Percentiles rank a stretch among this genome's conserved stretches.
Evolutionary conservation across 2,888 invertebrate genomes (phyloP).

Genomic region (Aporophyla lueneburgensis): DNA sequence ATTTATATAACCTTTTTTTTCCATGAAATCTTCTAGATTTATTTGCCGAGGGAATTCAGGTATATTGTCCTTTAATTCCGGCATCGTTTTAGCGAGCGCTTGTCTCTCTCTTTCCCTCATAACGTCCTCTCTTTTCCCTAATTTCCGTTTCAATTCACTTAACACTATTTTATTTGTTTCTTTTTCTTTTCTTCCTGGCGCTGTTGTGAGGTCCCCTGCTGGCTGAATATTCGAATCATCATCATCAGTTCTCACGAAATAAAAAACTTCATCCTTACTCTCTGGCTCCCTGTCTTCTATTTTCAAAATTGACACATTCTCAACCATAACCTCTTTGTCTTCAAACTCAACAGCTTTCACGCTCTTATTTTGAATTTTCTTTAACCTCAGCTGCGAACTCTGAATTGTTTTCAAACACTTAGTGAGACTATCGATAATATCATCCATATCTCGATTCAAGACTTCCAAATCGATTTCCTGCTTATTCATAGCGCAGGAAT

Average conservation of each 20-base stretch:
- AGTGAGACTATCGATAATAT: conserved; percentile 81
- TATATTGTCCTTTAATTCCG: conserved; percentile 77
- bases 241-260: conserved; percentile 85
- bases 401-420: conserved; percentile 82
- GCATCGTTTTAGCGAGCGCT: conserved; percentile 88
- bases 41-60: conserved; percentile 89
- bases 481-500: conserved; percentile 84
- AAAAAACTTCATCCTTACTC: conserved; percentile 87
- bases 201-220: conserved; percentile 80
- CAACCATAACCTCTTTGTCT: conserved; percentile 69
- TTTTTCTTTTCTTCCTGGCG: conserved; percentile 84
- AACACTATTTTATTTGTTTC: conserved; percentile 84
- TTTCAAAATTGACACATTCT: conserved; percentile 74
- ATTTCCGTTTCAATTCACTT: conserved; percentile 83
- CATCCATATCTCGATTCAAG: conserved; percentile 84
- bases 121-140: conserved; percentile 86
- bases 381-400: conserved; percentile 82
- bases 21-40: conserved; percentile 75
- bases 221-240: conserved; percentile 71
- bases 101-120: conserved; percentile 88
- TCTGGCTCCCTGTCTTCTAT: conserved; percentile 83
- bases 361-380: conserved; percentile 81
- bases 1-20: conserved; percentile 79
- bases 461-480: conserved; percentile 81
- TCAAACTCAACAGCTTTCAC: conserved; percentile 60